Conservation (phyloP, 2,888 invertebrate species). For the Cosmopolites sordidus region DNA sequence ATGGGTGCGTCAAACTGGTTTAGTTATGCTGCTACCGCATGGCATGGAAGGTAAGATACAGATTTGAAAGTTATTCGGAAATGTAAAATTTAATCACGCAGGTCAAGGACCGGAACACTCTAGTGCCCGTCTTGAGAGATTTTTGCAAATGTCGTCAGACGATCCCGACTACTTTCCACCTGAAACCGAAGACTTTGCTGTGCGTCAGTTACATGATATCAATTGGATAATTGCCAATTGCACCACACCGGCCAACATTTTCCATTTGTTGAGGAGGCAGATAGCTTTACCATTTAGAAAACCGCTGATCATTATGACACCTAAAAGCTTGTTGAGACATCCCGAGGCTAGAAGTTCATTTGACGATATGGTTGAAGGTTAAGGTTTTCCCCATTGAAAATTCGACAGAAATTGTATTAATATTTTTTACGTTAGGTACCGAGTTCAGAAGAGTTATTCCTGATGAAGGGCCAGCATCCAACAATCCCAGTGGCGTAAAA, state of each 20-base stretch:
- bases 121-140: slow-evolving; percentile 80
- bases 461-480: slow-evolving; percentile 64
- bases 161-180: slow-evolving; percentile 93
- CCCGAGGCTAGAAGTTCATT: slow-evolving; percentile 91
- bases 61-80: neutral
- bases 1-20: slow-evolving; percentile 95
- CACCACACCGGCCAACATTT: slow-evolving; percentile 92
- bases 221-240: slow-evolving; percentile 96
- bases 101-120: slow-evolving; percentile 94
- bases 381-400: no score
- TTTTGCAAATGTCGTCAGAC: slow-evolving; percentile 92
- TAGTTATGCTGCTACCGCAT: slow-evolving; percentile 93
- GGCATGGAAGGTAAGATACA: slow-evolving; percentile 80
- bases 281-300: slow-evolving; percentile 95
- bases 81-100: slow-evolving; percentile 25
- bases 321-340: slow-evolving; percentile 91
- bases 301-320: slow-evolving; percentile 92
- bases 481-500: slow-evolving; percentile 64
- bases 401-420: no score
- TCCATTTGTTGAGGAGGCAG: slow-evolving; percentile 92
- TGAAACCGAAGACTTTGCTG: slow-evolving; percentile 72
- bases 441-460: slow-evolving; percentile 75
- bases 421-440: slow-evolving; percentile 48
- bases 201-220: slow-evolving; percentile 91
- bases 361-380: slow-evolving; percentile 81